Base-by-base conservation (phyloP, 1,140 invertebrate genomes). In the Hycleus cichorii region DNA sequence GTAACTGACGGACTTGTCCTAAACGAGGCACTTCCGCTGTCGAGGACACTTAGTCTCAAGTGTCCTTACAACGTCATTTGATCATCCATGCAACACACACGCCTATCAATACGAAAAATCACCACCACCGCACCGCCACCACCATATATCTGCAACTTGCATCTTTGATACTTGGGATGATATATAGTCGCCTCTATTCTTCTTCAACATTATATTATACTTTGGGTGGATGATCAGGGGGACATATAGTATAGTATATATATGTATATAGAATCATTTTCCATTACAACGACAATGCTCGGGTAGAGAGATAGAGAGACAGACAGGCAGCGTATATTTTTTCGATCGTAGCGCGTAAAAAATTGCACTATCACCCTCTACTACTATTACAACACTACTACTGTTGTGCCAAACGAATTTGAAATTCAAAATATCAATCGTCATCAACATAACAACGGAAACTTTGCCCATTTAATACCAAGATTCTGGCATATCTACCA, bases 1-100 rank as follows among this genome's bases (percentile, higher is more conserved):
- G 63, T 59, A 60, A 27, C 25, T 45, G 32, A 62, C 60, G 60
- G 44, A 50, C 53, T 57, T 57, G 39, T 42, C 57, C 58, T 49
- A 40, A 61, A 65, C 64, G 64, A 65, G 64, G 58, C 63, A 61
- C 64, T 65, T 63, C 60, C 61, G 61, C 64, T 55, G 64, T 65
- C 64, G 59, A 65, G 64, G 49, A 51, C 64, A 59, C 64, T 65
- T 54, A 61, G 52, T 59, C 58, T 65, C 55, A 57, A 65, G 64
- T 59, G 57, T 62, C 57, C 64, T 65, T 61, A 59, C 45, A 55
- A n/a, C 55, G 64, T 61, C 59, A 65, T 63, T 61, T 58, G 58
- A 65, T 63, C 64, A 58, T 55, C 57, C 64, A 55, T 63, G 50
- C 56, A 58, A 65, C 64, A 63, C 61, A 54, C 55, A 65, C 57